Conservation (phyloP, 2,797 vertebrate genomes). For the Pseudocheirus occidentalis region DNA sequence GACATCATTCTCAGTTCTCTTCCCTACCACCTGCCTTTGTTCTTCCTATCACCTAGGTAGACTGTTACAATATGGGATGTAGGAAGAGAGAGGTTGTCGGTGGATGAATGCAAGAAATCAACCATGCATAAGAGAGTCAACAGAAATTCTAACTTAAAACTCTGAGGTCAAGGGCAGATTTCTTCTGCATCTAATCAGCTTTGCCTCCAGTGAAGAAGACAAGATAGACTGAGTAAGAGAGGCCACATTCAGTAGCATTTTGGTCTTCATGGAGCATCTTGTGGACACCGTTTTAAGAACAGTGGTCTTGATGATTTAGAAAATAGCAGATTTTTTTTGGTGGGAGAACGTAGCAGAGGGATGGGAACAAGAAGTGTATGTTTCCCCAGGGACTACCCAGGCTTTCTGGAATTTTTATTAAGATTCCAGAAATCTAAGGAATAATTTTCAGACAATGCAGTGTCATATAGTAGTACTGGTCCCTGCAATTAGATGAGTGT, state of each 20-base stretch:
- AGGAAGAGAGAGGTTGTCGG: neutral
- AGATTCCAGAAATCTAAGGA: constrained; percentile 17
- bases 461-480: constrained; percentile 52
- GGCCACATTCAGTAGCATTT: neutral
- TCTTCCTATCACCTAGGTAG: neutral
- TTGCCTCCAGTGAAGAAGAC: neutral
- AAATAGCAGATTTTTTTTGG: neutral
- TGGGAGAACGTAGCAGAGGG: neutral
- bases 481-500: constrained; percentile 41
- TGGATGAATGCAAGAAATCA: neutral
- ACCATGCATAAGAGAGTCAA: neutral
- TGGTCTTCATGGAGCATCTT: neutral
- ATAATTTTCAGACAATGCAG: constrained; percentile 47
- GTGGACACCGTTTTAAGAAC: neutral
- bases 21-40: neutral
- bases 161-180: neutral
- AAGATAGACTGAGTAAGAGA: neutral
- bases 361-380: neutral
- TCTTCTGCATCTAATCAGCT: neutral
- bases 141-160: no score
- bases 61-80: neutral
- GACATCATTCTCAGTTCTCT: neutral
- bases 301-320: neutral
- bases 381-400: neutral
- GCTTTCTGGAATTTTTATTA: constrained; percentile 56